Conservation (phyloP, 1,140 invertebrate genomes). For the Mercenaria mercenaria region DNA sequence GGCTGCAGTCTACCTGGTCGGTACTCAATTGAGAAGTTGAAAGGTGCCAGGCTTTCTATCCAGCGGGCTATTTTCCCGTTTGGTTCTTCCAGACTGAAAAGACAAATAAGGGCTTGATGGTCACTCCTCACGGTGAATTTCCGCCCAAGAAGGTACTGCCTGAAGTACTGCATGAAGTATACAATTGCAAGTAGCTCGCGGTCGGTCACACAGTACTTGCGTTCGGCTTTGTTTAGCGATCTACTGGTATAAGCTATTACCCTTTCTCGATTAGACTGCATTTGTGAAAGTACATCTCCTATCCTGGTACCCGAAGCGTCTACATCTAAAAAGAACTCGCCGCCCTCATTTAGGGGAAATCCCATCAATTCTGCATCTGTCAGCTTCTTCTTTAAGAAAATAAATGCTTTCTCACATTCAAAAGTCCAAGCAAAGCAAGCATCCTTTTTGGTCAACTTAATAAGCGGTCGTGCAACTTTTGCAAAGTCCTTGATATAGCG, state of each 20-base stretch:
- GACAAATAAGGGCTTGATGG: no score
- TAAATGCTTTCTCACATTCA: constrained; percentile 63
- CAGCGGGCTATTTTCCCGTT: constrained; percentile 74
- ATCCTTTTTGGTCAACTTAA: constrained; percentile 28
- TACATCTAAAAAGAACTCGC: no score
- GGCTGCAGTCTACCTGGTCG: no score
- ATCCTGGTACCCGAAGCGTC: constrained; percentile 71
- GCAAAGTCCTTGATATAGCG: no score
- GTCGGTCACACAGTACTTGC: no score
- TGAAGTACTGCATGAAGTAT: constrained; percentile 61
- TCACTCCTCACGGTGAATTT: no score
- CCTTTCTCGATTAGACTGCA: no score
- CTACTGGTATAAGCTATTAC: no score
- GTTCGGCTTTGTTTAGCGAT: no score
- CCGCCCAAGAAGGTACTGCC: constrained; percentile 65
- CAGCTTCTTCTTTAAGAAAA: constrained; percentile 52
- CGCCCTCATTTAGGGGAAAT: constrained; percentile 46
- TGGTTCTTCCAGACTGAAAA: constrained; percentile 73
- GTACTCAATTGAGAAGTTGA: constrained; percentile 34
- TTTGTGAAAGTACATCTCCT: constrained; percentile 76
- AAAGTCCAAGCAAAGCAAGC: constrained; percentile 18
- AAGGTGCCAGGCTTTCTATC: constrained; percentile 67
- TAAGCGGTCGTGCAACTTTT: no score
- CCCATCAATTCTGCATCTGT: background rate
- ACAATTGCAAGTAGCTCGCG: no score